These are phyloP conservation scores for Diachrysia chrysitis DNA, from an alignment of 2,888 invertebrate genomes.

Conservation along the genomic window DNA sequence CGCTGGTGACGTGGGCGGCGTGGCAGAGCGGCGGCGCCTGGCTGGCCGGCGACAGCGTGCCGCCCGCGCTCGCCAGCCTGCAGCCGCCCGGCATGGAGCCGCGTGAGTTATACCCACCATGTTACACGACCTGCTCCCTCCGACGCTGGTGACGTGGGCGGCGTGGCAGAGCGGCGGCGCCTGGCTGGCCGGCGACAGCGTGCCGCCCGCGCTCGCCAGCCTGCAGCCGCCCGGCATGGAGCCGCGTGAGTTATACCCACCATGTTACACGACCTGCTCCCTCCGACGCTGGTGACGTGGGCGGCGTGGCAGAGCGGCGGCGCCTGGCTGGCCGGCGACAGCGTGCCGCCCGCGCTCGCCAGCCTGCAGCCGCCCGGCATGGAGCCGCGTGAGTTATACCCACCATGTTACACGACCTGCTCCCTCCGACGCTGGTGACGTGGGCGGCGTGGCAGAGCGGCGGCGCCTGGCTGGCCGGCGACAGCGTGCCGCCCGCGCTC, in stretches of 20 bases:
- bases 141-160: conserved; percentile 96
- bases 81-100: conserved; percentile 96
- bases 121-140: conserved; percentile 85
- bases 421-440: conserved; percentile 96
- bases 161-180: conserved; percentile 92
- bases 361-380: conserved; percentile 96
- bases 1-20: conserved; percentile 89
- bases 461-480: conserved; percentile 94
- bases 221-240: conserved; percentile 97
- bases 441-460: conserved; percentile 94
- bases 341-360: conserved; percentile 90
- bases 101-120: conserved; percentile 37
- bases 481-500: conserved; percentile 89
- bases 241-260: conserved; percentile 71
- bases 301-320: conserved; percentile 91
- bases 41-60: conserved; percentile 92
- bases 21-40: conserved; percentile 93
- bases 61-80: conserved; percentile 91
- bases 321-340: conserved; percentile 94
- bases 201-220: conserved; percentile 90
- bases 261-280: conserved; percentile 94
- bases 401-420: conserved; percentile 92
- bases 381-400: conserved; percentile 93
- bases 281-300: conserved; percentile 97
- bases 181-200: conserved; percentile 93